Percentiles rank a stretch among this genome's conserved stretches.
Evolutionary conservation across 2,888 invertebrate species (phyloP).

Genomic region (Drosophila stalkeri): DNA sequence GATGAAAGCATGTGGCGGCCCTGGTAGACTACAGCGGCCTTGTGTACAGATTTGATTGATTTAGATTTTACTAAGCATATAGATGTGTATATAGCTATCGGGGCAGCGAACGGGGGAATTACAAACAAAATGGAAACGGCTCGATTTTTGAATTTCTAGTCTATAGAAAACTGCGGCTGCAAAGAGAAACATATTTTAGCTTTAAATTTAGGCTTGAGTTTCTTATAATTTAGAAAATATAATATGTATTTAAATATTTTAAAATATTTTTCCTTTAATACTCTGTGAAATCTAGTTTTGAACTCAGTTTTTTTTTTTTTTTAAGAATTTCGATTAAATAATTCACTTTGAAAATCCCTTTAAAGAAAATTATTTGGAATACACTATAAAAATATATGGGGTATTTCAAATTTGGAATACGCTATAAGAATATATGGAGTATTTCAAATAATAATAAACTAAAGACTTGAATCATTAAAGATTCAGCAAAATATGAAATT

Average conservation of each 20-base stretch:
- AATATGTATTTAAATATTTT: not conserved
- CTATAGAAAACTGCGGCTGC: not conserved
- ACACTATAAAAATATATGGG: too few relatives aligned
- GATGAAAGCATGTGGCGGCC: slow-evolving; percentile 87
- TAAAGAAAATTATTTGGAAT: too few relatives aligned
- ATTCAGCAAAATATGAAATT: too few relatives aligned
- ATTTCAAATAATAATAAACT: too few relatives aligned
- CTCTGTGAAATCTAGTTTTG: not conserved
- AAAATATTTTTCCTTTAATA: not conserved
- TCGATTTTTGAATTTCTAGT: not conserved
- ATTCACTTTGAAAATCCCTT: too few relatives aligned
- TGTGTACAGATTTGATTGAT: slow-evolving; percentile 55
- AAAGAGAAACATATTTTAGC: not conserved
- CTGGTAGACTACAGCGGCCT: slow-evolving; percentile 83
- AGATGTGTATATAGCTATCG: slow-evolving; percentile 16
- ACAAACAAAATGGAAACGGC: not conserved
- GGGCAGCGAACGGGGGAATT: not conserved
- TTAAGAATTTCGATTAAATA: too few relatives aligned
- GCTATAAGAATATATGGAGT: too few relatives aligned
- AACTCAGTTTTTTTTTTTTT: not conserved
- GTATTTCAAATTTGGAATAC: too few relatives aligned
- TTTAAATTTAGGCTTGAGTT: too few relatives aligned
- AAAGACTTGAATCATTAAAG: too few relatives aligned
- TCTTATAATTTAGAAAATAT: too few relatives aligned
- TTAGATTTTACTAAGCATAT: slow-evolving; percentile 64